Percentiles rank a stretch among this genome's conserved stretches.
phyloP scores from a whole-genome alignment of 1,140 invertebrate species.

The Meloidogyne floridensis region DNA sequence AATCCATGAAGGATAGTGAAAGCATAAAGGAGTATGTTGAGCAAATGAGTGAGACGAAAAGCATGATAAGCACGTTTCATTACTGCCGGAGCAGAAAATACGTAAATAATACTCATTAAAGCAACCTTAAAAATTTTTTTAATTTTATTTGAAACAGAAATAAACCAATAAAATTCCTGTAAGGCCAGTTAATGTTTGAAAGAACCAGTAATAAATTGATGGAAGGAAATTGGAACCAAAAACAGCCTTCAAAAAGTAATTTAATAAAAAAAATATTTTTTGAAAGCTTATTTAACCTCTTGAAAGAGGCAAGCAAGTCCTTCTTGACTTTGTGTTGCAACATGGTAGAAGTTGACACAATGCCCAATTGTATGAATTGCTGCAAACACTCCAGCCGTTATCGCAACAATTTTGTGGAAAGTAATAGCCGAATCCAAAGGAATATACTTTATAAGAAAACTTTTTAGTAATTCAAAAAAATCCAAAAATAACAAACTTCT shows the following conservation, averaged over 20 bases:
- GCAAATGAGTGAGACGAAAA: conserved; percentile 94
- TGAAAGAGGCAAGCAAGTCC: conserved; percentile 90
- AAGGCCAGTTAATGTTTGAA: conserved; percentile 73
- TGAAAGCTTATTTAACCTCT: conserved; percentile 72
- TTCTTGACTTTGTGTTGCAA: conserved; percentile 91
- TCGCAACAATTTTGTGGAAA: conserved; percentile 97
- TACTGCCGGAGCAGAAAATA: conserved; percentile 92
- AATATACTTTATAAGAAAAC: conserved; percentile 71
- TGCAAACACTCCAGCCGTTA: conserved; percentile 88
- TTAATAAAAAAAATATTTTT: neutral
- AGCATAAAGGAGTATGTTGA: conserved; percentile 86
- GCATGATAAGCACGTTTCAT: conserved; percentile 90
- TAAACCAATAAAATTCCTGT: conserved; percentile 93
- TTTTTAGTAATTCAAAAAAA: neutral
- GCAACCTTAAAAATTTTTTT: conserved; percentile 10
- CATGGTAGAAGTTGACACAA: conserved; percentile 97
- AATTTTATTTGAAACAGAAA: conserved; percentile 60
- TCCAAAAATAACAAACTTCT: conserved; percentile 26
- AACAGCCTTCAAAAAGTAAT: conserved; percentile 5
- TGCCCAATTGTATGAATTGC: conserved; percentile 84
- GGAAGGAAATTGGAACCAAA: conserved; percentile 64
- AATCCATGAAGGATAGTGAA: conserved; percentile 88
- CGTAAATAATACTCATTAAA: conserved; percentile 79
- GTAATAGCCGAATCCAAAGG: conserved; percentile 95
- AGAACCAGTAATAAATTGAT: conserved; percentile 66